These are phyloP conservation scores for Helicoverpa zea DNA, from an alignment of 1,140 invertebrate species.

Conservation along the genomic window DNA sequence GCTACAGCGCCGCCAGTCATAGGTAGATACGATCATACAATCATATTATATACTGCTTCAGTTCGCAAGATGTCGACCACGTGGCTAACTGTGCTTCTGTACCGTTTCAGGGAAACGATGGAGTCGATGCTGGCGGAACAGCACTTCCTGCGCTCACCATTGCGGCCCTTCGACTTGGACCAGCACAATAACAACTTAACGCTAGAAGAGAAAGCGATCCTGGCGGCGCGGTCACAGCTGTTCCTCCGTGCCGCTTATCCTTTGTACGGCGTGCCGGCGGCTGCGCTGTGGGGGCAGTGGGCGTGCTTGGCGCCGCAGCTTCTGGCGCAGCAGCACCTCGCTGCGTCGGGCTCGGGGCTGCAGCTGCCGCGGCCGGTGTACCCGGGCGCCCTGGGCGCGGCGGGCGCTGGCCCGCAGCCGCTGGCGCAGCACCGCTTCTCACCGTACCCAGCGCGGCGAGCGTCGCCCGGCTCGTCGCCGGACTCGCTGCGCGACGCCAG, in stretches of 20 bases:
- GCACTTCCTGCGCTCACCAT: slow-evolving; percentile 91
- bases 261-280: slow-evolving; percentile 86
- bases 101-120: slow-evolving; percentile 91
- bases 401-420: slow-evolving; percentile 75
- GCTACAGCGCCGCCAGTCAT: slow-evolving; percentile 80
- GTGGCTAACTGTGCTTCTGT: slow-evolving; percentile 43
- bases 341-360: slow-evolving; percentile 80
- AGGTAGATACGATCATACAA: slow-evolving; percentile 77
- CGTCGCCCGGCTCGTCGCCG: slow-evolving; percentile 86
- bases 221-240: slow-evolving; percentile 90
- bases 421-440: slow-evolving; percentile 87
- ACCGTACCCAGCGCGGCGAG: slow-evolving; percentile 85
- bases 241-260: slow-evolving; percentile 90
- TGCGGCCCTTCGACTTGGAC: slow-evolving; percentile 92
- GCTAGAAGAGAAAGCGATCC: slow-evolving; percentile 91
- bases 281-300: slow-evolving; percentile 89
- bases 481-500: slow-evolving; percentile 86
- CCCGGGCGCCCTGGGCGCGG: slow-evolving; percentile 73
- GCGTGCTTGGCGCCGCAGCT: slow-evolving; percentile 88
- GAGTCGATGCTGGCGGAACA: slow-evolving; percentile 93
- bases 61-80: neutral
- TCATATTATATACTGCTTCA: slow-evolving; percentile 38
- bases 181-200: slow-evolving; percentile 91
- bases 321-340: slow-evolving; percentile 84
- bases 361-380: slow-evolving; percentile 87